Evolutionary conservation across 2,113 vertebrate genomes (phyloP), one percentile per base, ranked within the genome.

Genomic region (Delphinus delphis): DNA sequence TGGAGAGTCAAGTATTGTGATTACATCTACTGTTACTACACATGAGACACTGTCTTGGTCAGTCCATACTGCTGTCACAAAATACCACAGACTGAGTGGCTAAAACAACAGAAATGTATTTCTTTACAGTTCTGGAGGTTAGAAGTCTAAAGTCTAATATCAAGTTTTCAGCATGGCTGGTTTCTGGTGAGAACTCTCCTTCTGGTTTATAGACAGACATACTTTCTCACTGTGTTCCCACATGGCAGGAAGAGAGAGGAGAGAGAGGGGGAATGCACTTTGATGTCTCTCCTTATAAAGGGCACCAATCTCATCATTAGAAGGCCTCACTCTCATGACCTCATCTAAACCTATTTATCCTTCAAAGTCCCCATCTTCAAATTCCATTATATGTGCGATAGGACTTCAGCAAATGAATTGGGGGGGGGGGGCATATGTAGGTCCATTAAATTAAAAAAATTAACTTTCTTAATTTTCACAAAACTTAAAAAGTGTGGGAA

Each of bases 361-460:
- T 6, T 33, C 23, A 55, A 70, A n/a, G 1, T 15, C 3, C 63
- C 53, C 5, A 23, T 17, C 33, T 70, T n/a, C 21, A 73, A 41
- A 65, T 44, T 21, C 21, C 6, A 55, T 17, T 7, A 5, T 8
- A n/a, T 3, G 23, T 6, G 9, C 2, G 0, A 1, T 68, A 77
- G 33, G 14, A 9, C 10, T 55, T 50, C 21, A n/a, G n/a, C 9
- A 47, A 13, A 88, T 26, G 5, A 74, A 62, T 10, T 7, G 21
- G 9, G 1, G 18, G 13, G 25, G 11, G 28, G 12, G 53, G 2
- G 3, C 8, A 62, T 15, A 74, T 62, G 44, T 33, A 62, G 33
- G 38, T 44, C 20, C 8, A 76, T 26, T 87, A 63, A 80, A 67
- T 8, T 33, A 18, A 55, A 11, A 55, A 68, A 25, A 17, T 68